Percentiles rank a stretch among this genome's conserved stretches.
Evolutionary conservation across 2,888 invertebrate genomes (phyloP).

Genomic region (Lasioglossum villosulum): DNA sequence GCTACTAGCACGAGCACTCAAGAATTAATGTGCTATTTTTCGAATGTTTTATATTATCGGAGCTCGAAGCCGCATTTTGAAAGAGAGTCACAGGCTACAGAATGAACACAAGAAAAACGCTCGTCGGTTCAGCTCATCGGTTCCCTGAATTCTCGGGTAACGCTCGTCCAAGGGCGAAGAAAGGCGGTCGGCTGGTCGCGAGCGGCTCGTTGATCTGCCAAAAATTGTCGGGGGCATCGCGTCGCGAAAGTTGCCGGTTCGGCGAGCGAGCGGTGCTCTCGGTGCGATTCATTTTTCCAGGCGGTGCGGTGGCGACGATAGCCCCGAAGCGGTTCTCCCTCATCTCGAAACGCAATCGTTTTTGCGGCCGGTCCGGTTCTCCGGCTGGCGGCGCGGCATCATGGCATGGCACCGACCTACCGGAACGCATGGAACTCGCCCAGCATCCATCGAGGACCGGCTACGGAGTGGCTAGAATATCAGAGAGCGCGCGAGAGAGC

Average conservation of each 20-base stretch:
- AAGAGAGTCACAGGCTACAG: no score
- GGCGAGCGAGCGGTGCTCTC: not conserved
- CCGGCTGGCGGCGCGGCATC: constrained; percentile 29
- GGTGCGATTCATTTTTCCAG: constrained; percentile 50
- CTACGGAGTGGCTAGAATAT: constrained; percentile 60
- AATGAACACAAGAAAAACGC: not conserved
- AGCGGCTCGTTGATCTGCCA: not conserved
- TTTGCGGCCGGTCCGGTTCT: constrained; percentile 73
- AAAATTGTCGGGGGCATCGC: not conserved
- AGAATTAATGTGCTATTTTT: no score
- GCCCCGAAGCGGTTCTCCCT: constrained; percentile 42
- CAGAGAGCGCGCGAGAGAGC: constrained; percentile 27
- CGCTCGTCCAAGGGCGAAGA: not conserved
- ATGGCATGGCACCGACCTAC: constrained; percentile 66
- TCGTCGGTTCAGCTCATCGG: not conserved
- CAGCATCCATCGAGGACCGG: constrained; percentile 62
- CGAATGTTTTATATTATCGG: no score
- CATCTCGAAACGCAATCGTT: constrained; percentile 71
- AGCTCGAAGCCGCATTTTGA: no score
- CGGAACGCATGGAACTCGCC: constrained; percentile 72
- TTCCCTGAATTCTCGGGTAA: constrained; percentile 1
- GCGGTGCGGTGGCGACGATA: not conserved
- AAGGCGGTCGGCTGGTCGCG: not conserved
- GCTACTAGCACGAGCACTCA: no score
- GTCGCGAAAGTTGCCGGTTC: not conserved